phyloP scores from a whole-genome alignment of 2,888 invertebrate species.

The Acrocera orbiculus region DNA sequence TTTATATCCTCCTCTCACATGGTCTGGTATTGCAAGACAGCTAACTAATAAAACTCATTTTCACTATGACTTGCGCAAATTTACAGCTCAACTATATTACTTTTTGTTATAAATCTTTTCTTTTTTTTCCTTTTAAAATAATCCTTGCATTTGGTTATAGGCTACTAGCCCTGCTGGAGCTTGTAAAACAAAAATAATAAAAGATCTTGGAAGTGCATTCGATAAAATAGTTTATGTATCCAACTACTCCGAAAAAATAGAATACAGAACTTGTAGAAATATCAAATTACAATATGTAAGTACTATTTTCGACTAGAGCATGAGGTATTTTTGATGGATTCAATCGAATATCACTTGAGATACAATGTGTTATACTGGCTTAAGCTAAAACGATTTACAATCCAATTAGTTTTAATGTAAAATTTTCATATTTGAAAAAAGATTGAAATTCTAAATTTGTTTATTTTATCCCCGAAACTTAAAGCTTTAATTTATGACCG shows the following conservation, averaged over 20 bases:
- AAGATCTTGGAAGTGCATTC: slow-evolving; percentile 88
- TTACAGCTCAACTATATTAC: no score
- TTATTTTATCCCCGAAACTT: slow-evolving; percentile 41
- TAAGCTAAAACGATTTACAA: slow-evolving; percentile 80
- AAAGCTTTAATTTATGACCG: slow-evolving; percentile 73
- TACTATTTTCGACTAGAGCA: slow-evolving; percentile 88
- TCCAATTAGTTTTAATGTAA: slow-evolving; percentile 70
- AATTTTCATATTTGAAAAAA: slow-evolving; percentile 6
- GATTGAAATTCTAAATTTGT: not conserved
- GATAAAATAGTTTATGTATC: slow-evolving; percentile 96
- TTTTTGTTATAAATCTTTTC: no score
- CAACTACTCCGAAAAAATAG: slow-evolving; percentile 97
- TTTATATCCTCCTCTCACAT: no score
- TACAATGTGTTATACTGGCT: slow-evolving; percentile 88
- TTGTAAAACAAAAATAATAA: slow-evolving; percentile 94
- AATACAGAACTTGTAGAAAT: slow-evolving; percentile 89
- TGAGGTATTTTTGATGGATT: slow-evolving; percentile 99
- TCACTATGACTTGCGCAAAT: no score
- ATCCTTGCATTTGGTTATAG: slow-evolving; percentile 86
- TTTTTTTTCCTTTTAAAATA: no score
- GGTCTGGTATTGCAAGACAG: no score
- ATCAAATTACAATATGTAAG: slow-evolving; percentile 88
- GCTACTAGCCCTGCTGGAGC: slow-evolving; percentile 93
- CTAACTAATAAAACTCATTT: no score
- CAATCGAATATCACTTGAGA: slow-evolving; percentile 92